Percentiles rank a stretch among this genome's conserved stretches.
phyloP scores from a whole-genome alignment of 2,113 vertebrate genomes.

The Dendropsophus ebraccatus region DNA sequence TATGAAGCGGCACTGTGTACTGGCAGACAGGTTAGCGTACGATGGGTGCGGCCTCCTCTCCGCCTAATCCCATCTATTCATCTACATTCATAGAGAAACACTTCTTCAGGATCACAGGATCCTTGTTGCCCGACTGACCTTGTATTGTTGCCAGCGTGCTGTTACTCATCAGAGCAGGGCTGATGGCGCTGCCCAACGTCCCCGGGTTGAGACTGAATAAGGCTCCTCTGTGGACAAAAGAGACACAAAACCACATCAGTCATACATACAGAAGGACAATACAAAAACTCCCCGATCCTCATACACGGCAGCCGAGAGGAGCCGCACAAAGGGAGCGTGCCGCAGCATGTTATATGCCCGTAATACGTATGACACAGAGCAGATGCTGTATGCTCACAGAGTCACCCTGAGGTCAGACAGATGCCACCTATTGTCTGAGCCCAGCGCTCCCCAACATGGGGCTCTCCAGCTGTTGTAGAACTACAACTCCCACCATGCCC shows the following conservation, averaged over 20 bases:
- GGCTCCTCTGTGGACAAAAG: conserved; percentile 82
- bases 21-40: no score
- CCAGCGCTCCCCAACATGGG: no score
- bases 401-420: neutral
- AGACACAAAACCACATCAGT: neutral
- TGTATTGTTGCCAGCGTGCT: conserved; percentile 98
- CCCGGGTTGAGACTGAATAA: conserved; percentile 93
- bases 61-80: neutral
- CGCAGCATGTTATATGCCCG: neutral
- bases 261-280: neutral
- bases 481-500: no score
- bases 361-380: neutral
- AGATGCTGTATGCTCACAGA: neutral
- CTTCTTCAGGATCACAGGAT: neutral
- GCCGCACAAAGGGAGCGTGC: conserved; percentile 9
- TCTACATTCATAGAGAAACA: neutral
- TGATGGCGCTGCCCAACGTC: conserved; percentile 87
- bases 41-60: neutral
- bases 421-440: neutral
- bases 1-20: no score
- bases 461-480: no score
- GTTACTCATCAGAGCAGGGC: conserved; percentile 96
- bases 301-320: neutral
- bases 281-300: neutral
- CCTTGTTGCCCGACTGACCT: conserved; percentile 78